These are phyloP conservation scores for Peromyscus attwateri DNA, from an alignment of 2,797 vertebrate genomes.

Conservation along the genomic window DNA sequence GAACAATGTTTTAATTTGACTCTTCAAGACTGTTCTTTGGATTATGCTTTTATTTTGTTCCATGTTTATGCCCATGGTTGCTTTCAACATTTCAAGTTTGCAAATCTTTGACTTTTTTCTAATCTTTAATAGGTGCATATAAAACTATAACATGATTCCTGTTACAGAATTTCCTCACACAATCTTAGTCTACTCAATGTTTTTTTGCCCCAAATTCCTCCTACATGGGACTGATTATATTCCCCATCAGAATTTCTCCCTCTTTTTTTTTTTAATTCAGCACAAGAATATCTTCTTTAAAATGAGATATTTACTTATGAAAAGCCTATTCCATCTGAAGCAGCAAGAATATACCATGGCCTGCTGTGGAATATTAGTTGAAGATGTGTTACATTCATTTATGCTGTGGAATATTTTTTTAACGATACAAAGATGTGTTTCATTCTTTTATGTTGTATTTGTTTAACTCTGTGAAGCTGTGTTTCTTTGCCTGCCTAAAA, in stretches of 20 bases:
- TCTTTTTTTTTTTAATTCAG: background rate
- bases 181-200: background rate
- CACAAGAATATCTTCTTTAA: slow-evolving; percentile 27
- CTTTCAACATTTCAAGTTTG: background rate
- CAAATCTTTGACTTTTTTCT: background rate
- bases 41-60: background rate
- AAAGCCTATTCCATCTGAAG: background rate
- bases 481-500: too few species aligned
- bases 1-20: background rate
- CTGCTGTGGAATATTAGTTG: background rate
- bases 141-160: background rate
- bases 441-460: background rate
- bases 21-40: background rate
- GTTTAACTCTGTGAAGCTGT: background rate
- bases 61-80: background rate
- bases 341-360: background rate
- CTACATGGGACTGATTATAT: background rate
- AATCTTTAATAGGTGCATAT: slow-evolving; percentile 26
- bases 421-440: background rate
- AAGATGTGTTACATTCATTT: background rate
- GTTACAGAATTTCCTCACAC: background rate
- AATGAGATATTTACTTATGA: slow-evolving; percentile 46
- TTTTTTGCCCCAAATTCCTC: background rate
- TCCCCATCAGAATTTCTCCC: background rate
- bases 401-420: background rate